A percentile compares a stretch with the other conserved stretches of the same genome.
These are phyloP conservation scores for Pseudonaja textilis DNA, from an alignment of 2,113 vertebrate genomes.

Conservation along the genomic window DNA sequence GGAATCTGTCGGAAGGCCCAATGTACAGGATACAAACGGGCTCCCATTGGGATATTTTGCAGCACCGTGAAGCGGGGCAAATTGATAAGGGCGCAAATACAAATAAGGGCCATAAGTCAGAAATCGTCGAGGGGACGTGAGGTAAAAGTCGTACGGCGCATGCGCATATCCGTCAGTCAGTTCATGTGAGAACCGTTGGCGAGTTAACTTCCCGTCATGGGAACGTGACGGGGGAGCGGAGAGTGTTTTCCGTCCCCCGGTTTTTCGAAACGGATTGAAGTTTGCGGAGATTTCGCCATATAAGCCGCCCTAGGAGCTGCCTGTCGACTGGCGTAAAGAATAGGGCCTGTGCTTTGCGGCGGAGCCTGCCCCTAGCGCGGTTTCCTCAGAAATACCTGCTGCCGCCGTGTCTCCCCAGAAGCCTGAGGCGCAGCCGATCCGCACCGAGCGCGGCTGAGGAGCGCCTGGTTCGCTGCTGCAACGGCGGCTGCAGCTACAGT, in stretches of 20 bases:
- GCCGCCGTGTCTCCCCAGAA: conserved; percentile 81
- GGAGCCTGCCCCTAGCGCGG: not conserved
- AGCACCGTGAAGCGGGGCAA: not conserved
- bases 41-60: not conserved
- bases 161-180: too few species aligned
- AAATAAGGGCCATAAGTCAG: not conserved
- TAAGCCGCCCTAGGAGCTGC: not conserved
- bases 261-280: not conserved
- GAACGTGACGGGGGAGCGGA: accelerated
- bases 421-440: conserved; percentile 78
- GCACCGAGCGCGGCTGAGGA: conserved; percentile 46
- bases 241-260: not conserved
- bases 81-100: not conserved
- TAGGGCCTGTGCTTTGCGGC: not conserved
- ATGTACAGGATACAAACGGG: not conserved
- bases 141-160: not conserved
- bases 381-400: conserved; percentile 63
- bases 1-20: not conserved
- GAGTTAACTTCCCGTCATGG: accelerated
- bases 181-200: accelerated
- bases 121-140: not conserved
- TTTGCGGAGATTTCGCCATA: not conserved
- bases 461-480: not conserved
- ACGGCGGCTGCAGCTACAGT: not conserved
- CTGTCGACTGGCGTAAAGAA: not conserved